Conservation (phyloP, 2,888 invertebrate species). For the Drosophila cracens region DNA sequence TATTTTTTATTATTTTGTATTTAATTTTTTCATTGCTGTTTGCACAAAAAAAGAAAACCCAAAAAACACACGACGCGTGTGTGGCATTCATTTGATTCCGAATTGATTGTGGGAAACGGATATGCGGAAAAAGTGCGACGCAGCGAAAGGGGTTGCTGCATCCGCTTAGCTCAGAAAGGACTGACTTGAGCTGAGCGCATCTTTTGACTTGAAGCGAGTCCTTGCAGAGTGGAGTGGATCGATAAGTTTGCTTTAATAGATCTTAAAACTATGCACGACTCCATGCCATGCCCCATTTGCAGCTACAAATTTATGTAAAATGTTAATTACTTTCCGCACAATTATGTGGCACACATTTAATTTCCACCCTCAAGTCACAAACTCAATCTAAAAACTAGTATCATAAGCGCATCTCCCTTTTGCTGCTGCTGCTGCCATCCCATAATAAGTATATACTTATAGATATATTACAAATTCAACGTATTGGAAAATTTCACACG, state of each 20-base stretch:
- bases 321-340: conserved; percentile 71
- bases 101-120: conserved; percentile 74
- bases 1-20: conserved; percentile 81
- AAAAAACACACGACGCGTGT: conserved; percentile 53
- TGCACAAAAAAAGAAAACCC: conserved; percentile 12
- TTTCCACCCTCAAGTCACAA: conserved; percentile 22
- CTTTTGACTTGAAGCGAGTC: background rate
- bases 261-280: background rate
- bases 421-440: background rate
- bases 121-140: background rate
- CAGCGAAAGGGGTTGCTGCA: conserved; percentile 39
- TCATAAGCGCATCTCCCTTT: background rate
- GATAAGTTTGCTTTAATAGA: conserved; percentile 2
- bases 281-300: conserved; percentile 35
- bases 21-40: conserved; percentile 78
- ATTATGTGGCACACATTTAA: conserved; percentile 49
- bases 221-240: background rate
- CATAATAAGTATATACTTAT: conserved; percentile 14
- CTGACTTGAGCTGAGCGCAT: background rate
- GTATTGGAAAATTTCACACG: conserved; percentile 77
- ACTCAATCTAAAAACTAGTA: conserved; percentile 22
- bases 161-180: background rate
- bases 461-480: conserved; percentile 56
- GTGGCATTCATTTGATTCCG: conserved; percentile 58
- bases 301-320: conserved; percentile 57